These are phyloP conservation scores for Sander lucioperca DNA, from an alignment of 2,113 vertebrate genomes.

Conservation along the genomic window DNA sequence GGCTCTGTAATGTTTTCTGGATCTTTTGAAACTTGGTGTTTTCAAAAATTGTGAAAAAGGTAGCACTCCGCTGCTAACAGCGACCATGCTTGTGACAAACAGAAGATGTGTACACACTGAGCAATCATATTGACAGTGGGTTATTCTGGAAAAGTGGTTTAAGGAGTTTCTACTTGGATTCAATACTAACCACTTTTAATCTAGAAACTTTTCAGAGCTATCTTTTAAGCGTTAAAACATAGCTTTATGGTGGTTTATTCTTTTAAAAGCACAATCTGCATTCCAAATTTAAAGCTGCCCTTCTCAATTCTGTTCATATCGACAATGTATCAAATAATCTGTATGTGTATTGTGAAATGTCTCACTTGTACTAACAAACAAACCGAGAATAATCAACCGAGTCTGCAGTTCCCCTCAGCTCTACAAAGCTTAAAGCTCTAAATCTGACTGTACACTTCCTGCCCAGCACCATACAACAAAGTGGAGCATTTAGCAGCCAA, in stretches of 20 bases:
- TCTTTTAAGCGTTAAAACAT: background rate
- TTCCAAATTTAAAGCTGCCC: background rate
- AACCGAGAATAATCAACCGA: background rate
- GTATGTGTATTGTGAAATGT: background rate
- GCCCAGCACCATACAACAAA: background rate
- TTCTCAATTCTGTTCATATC: background rate
- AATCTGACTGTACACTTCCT: too few species aligned
- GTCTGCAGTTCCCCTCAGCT: background rate
- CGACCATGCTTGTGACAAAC: background rate
- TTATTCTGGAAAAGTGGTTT: background rate
- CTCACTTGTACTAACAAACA: background rate
- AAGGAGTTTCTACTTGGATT: background rate
- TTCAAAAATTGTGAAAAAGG: background rate
- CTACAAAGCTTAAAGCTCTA: background rate
- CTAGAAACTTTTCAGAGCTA: background rate
- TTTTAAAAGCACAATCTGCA: background rate
- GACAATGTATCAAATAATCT: background rate
- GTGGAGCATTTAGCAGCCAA: background rate
- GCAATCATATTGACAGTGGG: background rate
- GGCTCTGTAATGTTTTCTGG: background rate
- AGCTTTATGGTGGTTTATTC: background rate
- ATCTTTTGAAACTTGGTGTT: slow-evolving; percentile 12
- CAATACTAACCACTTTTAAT: background rate
- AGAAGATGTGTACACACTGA: background rate
- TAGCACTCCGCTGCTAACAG: background rate